Conservation (phyloP, 2,888 invertebrate species). For the Lepeophtheirus nordmannii region DNA sequence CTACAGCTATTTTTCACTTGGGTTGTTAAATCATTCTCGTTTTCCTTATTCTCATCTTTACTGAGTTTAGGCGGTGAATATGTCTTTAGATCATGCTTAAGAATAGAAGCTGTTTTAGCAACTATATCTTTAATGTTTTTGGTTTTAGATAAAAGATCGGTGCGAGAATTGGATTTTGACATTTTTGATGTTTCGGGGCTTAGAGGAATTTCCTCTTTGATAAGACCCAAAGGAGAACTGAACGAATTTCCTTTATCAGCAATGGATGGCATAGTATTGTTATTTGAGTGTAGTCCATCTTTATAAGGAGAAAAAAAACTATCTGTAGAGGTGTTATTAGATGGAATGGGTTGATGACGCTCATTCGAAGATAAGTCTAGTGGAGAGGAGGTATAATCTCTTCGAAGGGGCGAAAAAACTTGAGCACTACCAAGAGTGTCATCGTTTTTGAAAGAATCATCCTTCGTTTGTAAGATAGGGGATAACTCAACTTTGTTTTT, state of each 20-base stretch:
- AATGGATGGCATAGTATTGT: background rate
- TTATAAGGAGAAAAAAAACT: constrained; percentile 14
- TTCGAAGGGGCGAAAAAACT: constrained; percentile 13
- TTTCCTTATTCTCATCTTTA: background rate
- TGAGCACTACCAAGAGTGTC: background rate
- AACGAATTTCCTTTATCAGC: background rate
- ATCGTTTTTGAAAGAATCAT: background rate
- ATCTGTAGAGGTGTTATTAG: constrained; percentile 3
- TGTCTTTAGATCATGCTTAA: background rate
- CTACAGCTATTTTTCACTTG: background rate
- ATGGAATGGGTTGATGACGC: background rate
- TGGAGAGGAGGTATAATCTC: background rate
- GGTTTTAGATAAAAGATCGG: background rate
- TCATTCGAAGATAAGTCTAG: background rate
- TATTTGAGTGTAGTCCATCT: background rate
- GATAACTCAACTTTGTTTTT: background rate
- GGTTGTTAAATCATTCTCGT: background rate
- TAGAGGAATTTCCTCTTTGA: background rate
- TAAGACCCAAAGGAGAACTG: background rate
- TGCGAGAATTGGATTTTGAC: background rate
- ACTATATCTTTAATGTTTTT: background rate
- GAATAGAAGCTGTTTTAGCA: background rate
- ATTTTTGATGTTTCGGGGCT: background rate
- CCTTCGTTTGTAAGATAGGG: background rate
- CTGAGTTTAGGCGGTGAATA: background rate